A percentile compares a stretch with the other conserved stretches of the same genome.
These are phyloP conservation scores for Stichopus chloronotus DNA, from an alignment of 35 echinoderm and acorn worm genomes.

Conservation along the genomic window DNA sequence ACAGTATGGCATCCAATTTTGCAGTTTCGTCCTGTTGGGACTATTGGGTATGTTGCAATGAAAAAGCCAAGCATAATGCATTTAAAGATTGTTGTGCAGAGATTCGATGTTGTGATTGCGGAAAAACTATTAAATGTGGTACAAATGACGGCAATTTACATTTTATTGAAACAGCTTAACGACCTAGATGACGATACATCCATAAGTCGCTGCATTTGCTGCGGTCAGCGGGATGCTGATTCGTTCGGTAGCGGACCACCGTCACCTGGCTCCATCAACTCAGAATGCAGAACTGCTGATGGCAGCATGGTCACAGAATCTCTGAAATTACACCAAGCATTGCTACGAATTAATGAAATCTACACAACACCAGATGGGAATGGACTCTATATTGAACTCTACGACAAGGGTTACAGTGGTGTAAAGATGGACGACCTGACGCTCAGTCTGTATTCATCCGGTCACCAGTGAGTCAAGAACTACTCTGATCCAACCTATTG, in stretches of 20 bases:
- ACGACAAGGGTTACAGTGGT: slow-evolving; percentile 79
- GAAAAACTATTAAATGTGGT: no score
- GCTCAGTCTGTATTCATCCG: slow-evolving; percentile 54
- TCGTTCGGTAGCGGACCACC: slow-evolving; percentile 70
- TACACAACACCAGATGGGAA: slow-evolving; percentile 33
- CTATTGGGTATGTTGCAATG: no score
- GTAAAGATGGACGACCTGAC: slow-evolving; percentile 61
- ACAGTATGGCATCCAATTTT: no score
- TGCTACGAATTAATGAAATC: slow-evolving; percentile 85
- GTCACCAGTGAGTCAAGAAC: slow-evolving; percentile 1
- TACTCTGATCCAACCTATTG: not conserved
- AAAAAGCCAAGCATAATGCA: no score
- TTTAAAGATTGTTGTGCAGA: no score
- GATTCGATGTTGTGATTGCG: no score
- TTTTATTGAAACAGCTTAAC: slow-evolving; percentile 11
- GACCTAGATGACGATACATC: slow-evolving; percentile 42
- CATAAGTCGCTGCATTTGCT: slow-evolving; percentile 89
- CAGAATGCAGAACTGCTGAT: slow-evolving; percentile 59
- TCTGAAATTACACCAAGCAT: slow-evolving; percentile 57
- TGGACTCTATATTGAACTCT: slow-evolving; percentile 86
- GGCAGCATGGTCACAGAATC: slow-evolving; percentile 73
- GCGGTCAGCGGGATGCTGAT: slow-evolving; percentile 32
- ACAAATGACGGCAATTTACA: no score
- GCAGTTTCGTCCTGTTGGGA: no score
- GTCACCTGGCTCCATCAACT: slow-evolving; percentile 69